Evolutionary conservation across 2,113 vertebrate species (phyloP).

Genomic region (Limnothrissa miodon): DNA sequence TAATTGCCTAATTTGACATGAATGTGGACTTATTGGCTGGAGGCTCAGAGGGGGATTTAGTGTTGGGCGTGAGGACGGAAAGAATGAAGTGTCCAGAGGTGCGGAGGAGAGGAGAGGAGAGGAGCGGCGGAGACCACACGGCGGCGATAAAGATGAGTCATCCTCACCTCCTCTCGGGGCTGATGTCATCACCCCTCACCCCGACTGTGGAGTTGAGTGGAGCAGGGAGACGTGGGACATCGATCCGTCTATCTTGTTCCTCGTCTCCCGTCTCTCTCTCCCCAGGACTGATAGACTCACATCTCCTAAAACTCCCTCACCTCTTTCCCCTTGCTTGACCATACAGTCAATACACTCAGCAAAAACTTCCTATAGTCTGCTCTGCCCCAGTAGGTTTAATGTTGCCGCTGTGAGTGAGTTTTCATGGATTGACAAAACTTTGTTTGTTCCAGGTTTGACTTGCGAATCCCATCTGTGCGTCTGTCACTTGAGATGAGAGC

Average conservation of each 20-base stretch:
- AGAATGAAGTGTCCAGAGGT: conserved; percentile 3
- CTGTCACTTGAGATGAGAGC: too few species aligned
- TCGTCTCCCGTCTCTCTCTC: background rate
- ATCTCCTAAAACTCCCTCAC: background rate
- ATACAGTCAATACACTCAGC: too few species aligned
- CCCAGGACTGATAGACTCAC: background rate
- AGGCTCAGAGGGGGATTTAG: background rate
- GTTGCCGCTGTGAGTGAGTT: too few species aligned
- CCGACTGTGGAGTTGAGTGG: background rate
- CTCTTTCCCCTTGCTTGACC: background rate
- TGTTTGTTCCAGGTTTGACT: too few species aligned
- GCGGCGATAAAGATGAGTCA: conserved; percentile 6
- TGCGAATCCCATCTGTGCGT: too few species aligned
- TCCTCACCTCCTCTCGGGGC: conserved; percentile 1
- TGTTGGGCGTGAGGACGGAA: background rate
- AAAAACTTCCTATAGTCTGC: too few species aligned
- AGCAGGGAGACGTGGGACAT: background rate
- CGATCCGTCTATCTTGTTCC: background rate
- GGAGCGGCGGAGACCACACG: background rate
- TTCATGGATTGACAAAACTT: too few species aligned
- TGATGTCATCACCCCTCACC: conserved; percentile 9
- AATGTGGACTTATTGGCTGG: background rate
- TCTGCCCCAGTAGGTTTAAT: too few species aligned
- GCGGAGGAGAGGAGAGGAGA: background rate
- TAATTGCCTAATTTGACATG: conserved; percentile 1